Base-by-base conservation (phyloP, 2,888 invertebrate species). In the Limnephilus auricula region DNA sequence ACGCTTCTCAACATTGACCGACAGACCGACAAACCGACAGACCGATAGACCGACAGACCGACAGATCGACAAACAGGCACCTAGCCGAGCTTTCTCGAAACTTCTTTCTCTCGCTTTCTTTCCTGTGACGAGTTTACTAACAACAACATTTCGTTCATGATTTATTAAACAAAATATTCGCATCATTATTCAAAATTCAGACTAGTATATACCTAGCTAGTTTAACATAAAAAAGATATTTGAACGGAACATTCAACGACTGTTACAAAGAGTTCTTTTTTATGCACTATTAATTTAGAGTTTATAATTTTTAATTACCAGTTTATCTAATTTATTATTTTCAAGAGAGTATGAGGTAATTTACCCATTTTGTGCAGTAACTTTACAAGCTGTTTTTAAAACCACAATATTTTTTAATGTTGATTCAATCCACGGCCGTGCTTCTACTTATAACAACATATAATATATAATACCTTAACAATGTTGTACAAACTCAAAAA, bases 51-150 rank as follows among this genome's bases (percentile, higher is more conserved):
- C n/a, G n/a, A n/a, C n/a, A n/a, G n/a, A n/a, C n/a, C n/a, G n/a
- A n/a, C n/a, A n/a, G 34, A 34, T 5, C 34, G 34, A 40, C 40
- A 40, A 10, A 40, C 50, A 50, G 18, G 50, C 50, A 50, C 50
- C 50, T 18, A 15, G 18, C 50, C 18, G 65, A 65, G 65, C 65
- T 65, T 65, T 65, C 65, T 65, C 65, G n/a, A 65, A 65, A 65
- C 65, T 65, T 65, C 65, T 65, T 65, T 65, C 65, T 65, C 65
- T 65, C 65, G 65, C 65, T 65, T 65, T 65, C 65, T 65, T 65
- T 65, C 65, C 65, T 65, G 65, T 65, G 65, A 65, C 65, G 9
- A 65, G 65, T 65, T n/a, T n/a, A n/a, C n/a, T n/a, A 65, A 65
- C n/a, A 65, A 65, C 65, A 65, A 65, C 65, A 18, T 65, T 25